Evolutionary conservation across 2,113 vertebrate species (phyloP).

Genomic region (Grus americana): DNA sequence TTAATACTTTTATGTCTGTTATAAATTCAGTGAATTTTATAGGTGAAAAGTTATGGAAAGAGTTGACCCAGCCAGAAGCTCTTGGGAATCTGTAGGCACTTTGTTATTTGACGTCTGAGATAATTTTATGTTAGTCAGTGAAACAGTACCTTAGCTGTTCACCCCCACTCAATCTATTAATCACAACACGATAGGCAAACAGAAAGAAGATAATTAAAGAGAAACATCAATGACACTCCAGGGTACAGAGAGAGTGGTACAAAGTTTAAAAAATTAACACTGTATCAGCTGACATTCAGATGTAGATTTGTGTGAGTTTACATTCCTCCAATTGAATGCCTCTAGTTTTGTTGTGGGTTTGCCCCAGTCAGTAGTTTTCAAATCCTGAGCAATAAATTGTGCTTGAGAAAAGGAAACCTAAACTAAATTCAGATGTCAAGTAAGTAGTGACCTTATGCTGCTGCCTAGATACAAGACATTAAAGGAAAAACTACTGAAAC

Average conservation of each 20-base stretch:
- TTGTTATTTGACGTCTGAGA: neutral
- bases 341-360: neutral
- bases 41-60: neutral
- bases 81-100: neutral
- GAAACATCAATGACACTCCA: neutral
- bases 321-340: neutral
- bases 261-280: neutral
- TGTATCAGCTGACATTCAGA: neutral
- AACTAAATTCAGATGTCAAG: conserved; percentile 1
- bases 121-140: neutral
- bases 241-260: neutral
- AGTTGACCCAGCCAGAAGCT: neutral
- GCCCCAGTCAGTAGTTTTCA: too few species aligned
- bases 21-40: neutral
- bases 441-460: neutral
- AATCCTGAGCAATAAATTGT: neutral
- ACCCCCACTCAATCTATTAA: neutral
- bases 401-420: neutral
- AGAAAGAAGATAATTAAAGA: neutral
- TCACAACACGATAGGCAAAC: neutral
- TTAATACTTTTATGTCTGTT: neutral
- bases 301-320: neutral
- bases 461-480: neutral
- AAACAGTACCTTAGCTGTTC: neutral
- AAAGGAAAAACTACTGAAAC: neutral